Evolutionary conservation across 2,888 invertebrate species (phyloP).

Genomic region (Polymixis lichenea): DNA sequence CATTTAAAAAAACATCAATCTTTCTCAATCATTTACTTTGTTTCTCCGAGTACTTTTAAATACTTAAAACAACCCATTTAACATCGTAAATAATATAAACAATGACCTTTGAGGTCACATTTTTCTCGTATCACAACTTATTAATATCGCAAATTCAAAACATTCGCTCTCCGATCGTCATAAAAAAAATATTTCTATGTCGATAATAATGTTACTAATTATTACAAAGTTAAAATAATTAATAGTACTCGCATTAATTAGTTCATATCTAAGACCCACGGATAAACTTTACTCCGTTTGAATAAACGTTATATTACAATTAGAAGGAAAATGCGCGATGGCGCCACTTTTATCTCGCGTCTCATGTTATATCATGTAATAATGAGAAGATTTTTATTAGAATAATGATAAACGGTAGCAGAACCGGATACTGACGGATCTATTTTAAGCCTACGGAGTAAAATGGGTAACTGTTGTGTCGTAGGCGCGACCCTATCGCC

Average conservation of each 20-base stretch:
- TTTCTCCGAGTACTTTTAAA: conserved; percentile 30
- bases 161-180: conserved; percentile 34
- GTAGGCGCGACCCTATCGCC: conserved; percentile 52
- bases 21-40: conserved; percentile 20
- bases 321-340: conserved; percentile 35
- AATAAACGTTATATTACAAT: conserved; percentile 26
- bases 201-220: conserved; percentile 61
- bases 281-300: conserved; percentile 53
- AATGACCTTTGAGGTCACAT: conserved; percentile 59
- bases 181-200: conserved; percentile 38
- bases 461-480: conserved; percentile 51
- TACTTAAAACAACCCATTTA: conserved; percentile 53
- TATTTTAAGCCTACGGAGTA: conserved; percentile 53
- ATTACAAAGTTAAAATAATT: conserved; percentile 49
- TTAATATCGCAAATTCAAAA: conserved; percentile 46
- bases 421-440: conserved; percentile 54
- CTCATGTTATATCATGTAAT: conserved; percentile 53
- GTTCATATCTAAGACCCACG: conserved; percentile 32
- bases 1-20: neutral
- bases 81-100: conserved; percentile 57
- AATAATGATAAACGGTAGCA: conserved; percentile 57
- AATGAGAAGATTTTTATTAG: conserved; percentile 56
- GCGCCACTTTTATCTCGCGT: conserved; percentile 63
- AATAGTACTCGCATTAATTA: conserved; percentile 42
- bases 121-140: conserved; percentile 62